These are phyloP conservation scores for Patiria pectinifera DNA, from an alignment of 53 echinoderm and acorn worm genomes.

Conservation along the genomic window DNA sequence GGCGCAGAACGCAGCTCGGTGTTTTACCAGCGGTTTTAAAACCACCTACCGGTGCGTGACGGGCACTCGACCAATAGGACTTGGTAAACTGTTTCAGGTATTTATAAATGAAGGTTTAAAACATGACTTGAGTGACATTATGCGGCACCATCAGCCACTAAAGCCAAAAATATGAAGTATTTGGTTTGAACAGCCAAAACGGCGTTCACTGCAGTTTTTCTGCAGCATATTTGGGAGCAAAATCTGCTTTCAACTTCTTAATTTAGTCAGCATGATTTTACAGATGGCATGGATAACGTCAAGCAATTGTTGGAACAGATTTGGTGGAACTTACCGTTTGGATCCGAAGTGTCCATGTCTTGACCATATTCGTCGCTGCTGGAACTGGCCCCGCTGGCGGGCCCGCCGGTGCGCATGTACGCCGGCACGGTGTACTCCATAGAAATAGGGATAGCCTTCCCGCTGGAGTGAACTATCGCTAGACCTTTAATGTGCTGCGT, in stretches of 20 bases:
- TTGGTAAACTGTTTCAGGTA: too few relatives aligned
- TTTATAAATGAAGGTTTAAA: too few relatives aligned
- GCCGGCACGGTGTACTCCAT: slow-evolving; percentile 58
- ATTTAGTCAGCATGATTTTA: too few relatives aligned
- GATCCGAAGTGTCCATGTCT: slow-evolving; percentile 54
- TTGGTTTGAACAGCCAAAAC: not conserved
- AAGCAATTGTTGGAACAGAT: not conserved
- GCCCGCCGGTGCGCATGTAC: slow-evolving; percentile 53
- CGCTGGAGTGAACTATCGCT: slow-evolving; percentile 47
- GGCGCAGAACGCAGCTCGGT: too few relatives aligned
- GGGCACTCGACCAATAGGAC: too few relatives aligned
- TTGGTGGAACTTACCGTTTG: slow-evolving; percentile 28
- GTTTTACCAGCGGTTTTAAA: too few relatives aligned
- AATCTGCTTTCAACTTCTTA: too few relatives aligned
- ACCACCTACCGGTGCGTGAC: too few relatives aligned
- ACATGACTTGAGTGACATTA: too few relatives aligned
- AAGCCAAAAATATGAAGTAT: not conserved
- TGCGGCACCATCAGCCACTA: not conserved
- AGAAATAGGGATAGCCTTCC: slow-evolving; percentile 54
- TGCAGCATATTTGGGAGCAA: not conserved
- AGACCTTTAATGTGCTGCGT: slow-evolving; percentile 62
- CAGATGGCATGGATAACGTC: too few relatives aligned
- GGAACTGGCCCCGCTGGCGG: slow-evolving; percentile 51
- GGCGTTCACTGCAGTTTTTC: not conserved
- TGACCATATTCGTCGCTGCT: slow-evolving; percentile 59